Evolutionary conservation across 2,113 vertebrate species (phyloP).

Genomic region (Rhegmatorhina hoffmannsi): DNA sequence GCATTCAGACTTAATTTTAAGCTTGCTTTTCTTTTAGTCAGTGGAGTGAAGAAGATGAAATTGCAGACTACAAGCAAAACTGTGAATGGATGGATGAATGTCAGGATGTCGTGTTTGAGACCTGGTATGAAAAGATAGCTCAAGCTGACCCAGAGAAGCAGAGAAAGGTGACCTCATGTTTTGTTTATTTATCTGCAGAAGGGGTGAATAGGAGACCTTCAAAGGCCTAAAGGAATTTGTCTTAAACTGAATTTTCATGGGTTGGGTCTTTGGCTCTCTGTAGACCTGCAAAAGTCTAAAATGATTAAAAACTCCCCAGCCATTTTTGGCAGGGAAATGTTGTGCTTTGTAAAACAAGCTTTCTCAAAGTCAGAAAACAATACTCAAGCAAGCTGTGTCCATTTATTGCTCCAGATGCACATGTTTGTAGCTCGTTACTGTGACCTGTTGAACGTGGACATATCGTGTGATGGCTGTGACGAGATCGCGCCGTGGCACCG

Average conservation of each 20-base stretch:
- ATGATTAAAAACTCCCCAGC: neutral
- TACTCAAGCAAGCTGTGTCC: neutral
- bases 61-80: constrained; percentile 94
- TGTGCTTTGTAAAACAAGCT: neutral
- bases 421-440: constrained; percentile 99
- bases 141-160: constrained; percentile 89
- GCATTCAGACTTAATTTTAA: neutral
- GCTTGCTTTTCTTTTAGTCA: constrained; percentile 78
- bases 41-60: constrained; percentile 96
- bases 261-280: neutral
- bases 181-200: neutral
- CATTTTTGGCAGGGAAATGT: neutral
- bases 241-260: neutral
- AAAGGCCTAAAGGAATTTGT: neutral
- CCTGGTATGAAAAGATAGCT: constrained; percentile 96
- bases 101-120: constrained; percentile 94
- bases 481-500: constrained; percentile 95
- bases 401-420: constrained; percentile 85
- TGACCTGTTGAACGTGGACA: constrained; percentile 93
- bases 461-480: constrained; percentile 95
- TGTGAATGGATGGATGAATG: constrained; percentile 98
- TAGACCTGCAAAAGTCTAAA: neutral
- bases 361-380: neutral
- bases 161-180: constrained; percentile 84
- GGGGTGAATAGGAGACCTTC: neutral